Base-by-base conservation (phyloP, 2,113 vertebrate genomes). In the Apodemus speciosus region DNA sequence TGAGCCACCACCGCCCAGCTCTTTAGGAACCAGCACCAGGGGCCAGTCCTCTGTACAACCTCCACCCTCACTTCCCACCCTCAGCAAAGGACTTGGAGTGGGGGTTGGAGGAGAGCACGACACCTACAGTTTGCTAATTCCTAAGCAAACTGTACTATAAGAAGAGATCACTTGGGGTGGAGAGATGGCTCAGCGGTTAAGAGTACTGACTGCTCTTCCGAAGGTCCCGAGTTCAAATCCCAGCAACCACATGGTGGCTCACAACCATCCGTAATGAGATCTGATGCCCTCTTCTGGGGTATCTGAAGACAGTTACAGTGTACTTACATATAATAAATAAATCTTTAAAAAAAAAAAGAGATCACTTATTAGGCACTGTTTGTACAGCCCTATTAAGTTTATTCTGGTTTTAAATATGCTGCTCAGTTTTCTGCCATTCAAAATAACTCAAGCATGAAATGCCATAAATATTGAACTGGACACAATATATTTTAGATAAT, bases 151-250 rank as follows among this genome's bases (percentile, higher is more conserved):
- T 66, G 16, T 77, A 51, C 11, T 68, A 66, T 49, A 35, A 27
- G 32, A 71, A 16, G 25, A 92, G 49, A 77, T 81, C 76, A 95
- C 18, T 80, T 51, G n/a, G n/a, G n/a, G n/a, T n/a, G n/a, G n/a
- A n/a, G n/a, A n/a, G n/a, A n/a, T n/a, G n/a, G n/a, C n/a, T n/a
- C n/a, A n/a, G n/a, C n/a, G n/a, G n/a, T n/a, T n/a, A n/a, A n/a
- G n/a, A n/a, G n/a, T n/a, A n/a, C n/a, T n/a, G n/a, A n/a, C n/a
- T n/a, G n/a, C n/a, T n/a, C n/a, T n/a, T n/a, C n/a, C n/a, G n/a
- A n/a, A n/a, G n/a, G n/a, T n/a, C n/a, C n/a, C n/a, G n/a, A n/a
- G n/a, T n/a, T n/a, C n/a, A n/a, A n/a, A n/a, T n/a, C n/a, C n/a
- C n/a, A n/a, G n/a, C n/a, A n/a, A n/a, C n/a, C n/a, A n/a, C n/a